Percentiles rank a stretch among this genome's conserved stretches.
Evolutionary conservation across 2,888 invertebrate genomes (phyloP).

Genomic region (Sympetrum striolatum): DNA sequence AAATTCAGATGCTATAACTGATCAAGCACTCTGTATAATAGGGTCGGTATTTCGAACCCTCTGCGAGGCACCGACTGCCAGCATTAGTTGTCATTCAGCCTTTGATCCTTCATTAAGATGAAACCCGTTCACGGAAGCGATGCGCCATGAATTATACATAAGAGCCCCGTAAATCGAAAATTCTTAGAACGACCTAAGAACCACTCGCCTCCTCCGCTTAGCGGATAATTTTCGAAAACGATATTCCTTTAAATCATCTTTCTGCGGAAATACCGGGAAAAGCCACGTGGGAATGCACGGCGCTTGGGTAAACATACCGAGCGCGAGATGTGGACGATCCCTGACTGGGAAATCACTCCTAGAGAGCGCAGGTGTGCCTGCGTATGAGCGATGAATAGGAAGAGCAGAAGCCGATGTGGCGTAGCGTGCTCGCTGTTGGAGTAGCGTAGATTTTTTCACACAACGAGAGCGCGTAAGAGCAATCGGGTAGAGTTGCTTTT

Average conservation of each 20-base stretch:
- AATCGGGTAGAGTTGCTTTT: background rate
- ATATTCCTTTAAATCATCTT: background rate
- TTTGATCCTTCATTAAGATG: no score
- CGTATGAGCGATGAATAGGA: background rate
- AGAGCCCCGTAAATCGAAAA: background rate
- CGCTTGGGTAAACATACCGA: background rate
- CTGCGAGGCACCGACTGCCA: no score
- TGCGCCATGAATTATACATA: no score
- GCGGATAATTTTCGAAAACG: no score
- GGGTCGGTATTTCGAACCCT: no score
- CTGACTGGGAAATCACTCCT: background rate
- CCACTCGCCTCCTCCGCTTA: background rate
- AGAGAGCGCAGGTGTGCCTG: background rate
- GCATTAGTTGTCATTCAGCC: no score
- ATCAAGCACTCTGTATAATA: no score
- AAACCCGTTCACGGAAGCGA: no score
- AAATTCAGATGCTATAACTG: no score
- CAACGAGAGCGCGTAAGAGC: background rate
- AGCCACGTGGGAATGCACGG: background rate
- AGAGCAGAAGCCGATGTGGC: background rate
- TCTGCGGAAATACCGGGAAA: background rate
- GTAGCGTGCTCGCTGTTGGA: no score
- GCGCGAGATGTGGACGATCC: background rate
- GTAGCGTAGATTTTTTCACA: background rate
- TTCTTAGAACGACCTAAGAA: background rate